Conservation (phyloP, 2,888 invertebrate genomes). For the Phalera bucephala region DNA sequence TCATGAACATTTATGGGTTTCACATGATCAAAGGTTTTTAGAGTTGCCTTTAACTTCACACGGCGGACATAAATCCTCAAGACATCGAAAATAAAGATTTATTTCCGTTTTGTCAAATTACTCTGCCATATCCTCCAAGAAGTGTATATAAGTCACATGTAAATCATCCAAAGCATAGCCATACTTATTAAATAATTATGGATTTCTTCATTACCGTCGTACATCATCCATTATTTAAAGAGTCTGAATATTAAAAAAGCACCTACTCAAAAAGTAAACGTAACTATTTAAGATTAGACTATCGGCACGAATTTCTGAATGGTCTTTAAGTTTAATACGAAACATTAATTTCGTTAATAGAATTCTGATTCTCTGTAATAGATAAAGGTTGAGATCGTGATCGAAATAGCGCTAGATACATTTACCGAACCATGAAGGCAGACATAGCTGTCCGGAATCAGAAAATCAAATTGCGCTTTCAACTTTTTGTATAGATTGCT, state of each 20-base stretch:
- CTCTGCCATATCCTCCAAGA: too few relatives aligned
- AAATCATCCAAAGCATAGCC: too few relatives aligned
- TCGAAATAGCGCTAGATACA: slow-evolving; percentile 28
- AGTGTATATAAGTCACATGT: too few relatives aligned
- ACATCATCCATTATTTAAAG: too few relatives aligned
- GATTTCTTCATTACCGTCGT: too few relatives aligned
- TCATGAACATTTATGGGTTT: slow-evolving; percentile 7
- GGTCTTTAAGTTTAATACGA: neutral
- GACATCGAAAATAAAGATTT: too few relatives aligned
- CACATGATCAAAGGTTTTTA: slow-evolving; percentile 4
- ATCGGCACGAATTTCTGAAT: too few relatives aligned
- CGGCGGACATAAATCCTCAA: slow-evolving; percentile 22
- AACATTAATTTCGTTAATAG: neutral
- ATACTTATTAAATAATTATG: too few relatives aligned
- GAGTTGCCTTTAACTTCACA: slow-evolving; percentile 16
- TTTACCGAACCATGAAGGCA: slow-evolving; percentile 35
- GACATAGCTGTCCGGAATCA: slow-evolving; percentile 13
- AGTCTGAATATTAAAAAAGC: too few relatives aligned
- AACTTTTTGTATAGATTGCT: slow-evolving; percentile 1
- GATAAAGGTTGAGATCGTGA: slow-evolving; percentile 41
- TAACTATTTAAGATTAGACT: too few relatives aligned
- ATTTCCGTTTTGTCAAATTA: too few relatives aligned
- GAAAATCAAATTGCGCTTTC: slow-evolving; percentile 10
- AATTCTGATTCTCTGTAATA: neutral
- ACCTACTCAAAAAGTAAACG: too few relatives aligned